Conservation (phyloP, 2,797 vertebrate genomes). For the Hephaestus fuliginosus region DNA sequence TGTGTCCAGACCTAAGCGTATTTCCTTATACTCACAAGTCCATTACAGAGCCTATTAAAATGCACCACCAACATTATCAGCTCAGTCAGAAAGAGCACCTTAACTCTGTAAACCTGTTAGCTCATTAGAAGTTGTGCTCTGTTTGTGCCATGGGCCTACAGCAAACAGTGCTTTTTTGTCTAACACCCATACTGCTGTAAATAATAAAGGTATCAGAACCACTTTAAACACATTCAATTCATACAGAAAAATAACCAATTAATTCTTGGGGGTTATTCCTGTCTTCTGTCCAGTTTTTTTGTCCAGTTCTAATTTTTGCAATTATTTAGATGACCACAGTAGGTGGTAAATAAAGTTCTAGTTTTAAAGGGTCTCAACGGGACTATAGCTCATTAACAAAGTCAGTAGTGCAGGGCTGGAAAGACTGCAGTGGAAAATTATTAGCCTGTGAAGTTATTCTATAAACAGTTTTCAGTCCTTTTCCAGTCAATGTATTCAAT, state of each 20-base stretch:
- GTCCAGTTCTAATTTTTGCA: not conserved
- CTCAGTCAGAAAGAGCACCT: constrained; percentile 74
- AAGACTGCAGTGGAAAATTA: not conserved
- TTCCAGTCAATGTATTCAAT: not conserved
- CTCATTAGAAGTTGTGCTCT: constrained; percentile 63
- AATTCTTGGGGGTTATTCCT: not conserved
- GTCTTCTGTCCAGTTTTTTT: not conserved
- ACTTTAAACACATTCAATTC: not conserved
- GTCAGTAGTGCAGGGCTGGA: not conserved
- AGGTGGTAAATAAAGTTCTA: not conserved
- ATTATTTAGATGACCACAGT: not conserved
- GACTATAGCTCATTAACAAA: constrained; percentile 2
- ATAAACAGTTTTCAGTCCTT: constrained; percentile 14
- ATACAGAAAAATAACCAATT: not conserved
- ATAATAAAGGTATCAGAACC: constrained; percentile 2
- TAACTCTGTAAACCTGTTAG: constrained; percentile 81
- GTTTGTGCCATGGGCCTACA: constrained; percentile 19
- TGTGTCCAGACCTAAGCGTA: constrained; percentile 16
- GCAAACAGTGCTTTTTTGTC: constrained; percentile 10
- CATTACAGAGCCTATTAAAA: constrained; percentile 80
- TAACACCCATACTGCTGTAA: not conserved
- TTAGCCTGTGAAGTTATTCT: constrained; percentile 3
- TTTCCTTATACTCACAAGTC: constrained; percentile 37
- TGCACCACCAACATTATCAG: constrained; percentile 72
- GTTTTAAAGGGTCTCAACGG: not conserved